Conservation (phyloP, 2,888 invertebrate genomes). For the Thecocarcelia acutangulata region DNA sequence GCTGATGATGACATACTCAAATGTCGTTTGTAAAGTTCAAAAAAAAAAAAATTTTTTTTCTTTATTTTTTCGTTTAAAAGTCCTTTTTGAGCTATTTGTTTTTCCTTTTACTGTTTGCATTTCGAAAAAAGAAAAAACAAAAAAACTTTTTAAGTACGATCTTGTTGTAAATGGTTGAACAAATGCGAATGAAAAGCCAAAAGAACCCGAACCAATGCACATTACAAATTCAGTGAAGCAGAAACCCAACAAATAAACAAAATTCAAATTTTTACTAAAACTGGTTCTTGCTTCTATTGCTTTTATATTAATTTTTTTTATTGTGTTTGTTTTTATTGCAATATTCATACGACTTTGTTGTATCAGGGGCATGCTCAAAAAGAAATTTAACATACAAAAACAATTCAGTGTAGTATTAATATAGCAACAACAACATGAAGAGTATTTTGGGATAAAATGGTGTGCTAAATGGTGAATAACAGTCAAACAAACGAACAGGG, state of each 20-base stretch:
- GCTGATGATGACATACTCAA: conserved; percentile 66
- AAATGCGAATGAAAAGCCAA: conserved; percentile 47
- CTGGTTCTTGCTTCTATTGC: conserved; percentile 46
- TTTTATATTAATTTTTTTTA: not conserved
- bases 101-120: conserved; percentile 41
- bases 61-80: too few relatives aligned
- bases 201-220: conserved; percentile 58
- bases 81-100: conserved; percentile 24
- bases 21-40: conserved; percentile 58
- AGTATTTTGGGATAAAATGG: conserved; percentile 44
- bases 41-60: not conserved
- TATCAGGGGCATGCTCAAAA: conserved; percentile 51
- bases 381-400: conserved; percentile 53
- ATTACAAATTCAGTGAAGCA: conserved; percentile 62
- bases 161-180: conserved; percentile 48
- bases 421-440: conserved; percentile 3
- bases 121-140: conserved; percentile 10
- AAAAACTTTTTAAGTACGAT: conserved; percentile 42
- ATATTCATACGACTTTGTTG: conserved; percentile 3
- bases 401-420: not conserved
- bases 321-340: conserved; percentile 40
- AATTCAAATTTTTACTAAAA: conserved; percentile 61
- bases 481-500: conserved; percentile 38
- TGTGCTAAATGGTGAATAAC: conserved; percentile 67
- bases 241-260: conserved; percentile 69